Evolutionary conservation across 2,797 vertebrate species (phyloP).

Genomic region (Myoxocephalus aenaeus): DNA sequence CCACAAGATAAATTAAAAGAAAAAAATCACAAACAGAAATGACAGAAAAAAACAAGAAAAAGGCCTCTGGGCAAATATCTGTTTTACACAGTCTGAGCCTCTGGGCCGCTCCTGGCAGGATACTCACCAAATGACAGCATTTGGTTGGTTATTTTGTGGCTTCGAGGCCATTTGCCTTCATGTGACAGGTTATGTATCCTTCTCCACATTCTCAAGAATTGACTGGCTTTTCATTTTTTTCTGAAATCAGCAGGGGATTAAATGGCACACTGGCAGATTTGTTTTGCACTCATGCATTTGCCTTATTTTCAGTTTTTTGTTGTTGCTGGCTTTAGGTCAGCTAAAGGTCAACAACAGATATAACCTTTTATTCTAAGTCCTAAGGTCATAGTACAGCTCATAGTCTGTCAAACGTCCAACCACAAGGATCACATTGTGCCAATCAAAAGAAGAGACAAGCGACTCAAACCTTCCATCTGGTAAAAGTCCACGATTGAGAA

Average conservation of each 20-base stretch:
- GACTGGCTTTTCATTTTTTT: constrained; percentile 13
- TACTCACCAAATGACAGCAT: constrained; percentile 84
- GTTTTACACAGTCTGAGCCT: constrained; percentile 87
- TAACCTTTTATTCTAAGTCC: neutral
- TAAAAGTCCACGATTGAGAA: constrained; percentile 29
- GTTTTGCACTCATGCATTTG: constrained; percentile 13
- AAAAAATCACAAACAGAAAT: constrained; percentile 64
- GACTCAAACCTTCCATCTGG: constrained; percentile 44
- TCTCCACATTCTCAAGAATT: constrained; percentile 35
- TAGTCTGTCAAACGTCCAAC: neutral
- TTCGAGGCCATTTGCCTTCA: constrained; percentile 79
- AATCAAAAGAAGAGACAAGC: constrained; percentile 14
- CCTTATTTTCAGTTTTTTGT: constrained; percentile 18
- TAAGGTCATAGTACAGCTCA: neutral
- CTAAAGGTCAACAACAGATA: constrained; percentile 9
- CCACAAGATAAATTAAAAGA: constrained; percentile 74
- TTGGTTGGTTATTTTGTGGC: constrained; percentile 78
- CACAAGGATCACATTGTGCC: neutral
- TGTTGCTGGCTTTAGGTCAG: constrained; percentile 16
- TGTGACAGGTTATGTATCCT: constrained; percentile 70
- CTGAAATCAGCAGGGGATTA: constrained; percentile 6
- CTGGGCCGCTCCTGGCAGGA: constrained; percentile 86
- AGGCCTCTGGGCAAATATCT: constrained; percentile 85
- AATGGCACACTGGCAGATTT: neutral
- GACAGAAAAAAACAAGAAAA: constrained; percentile 69